Percentiles rank a stretch among this genome's conserved stretches.
These are phyloP conservation scores for Sitta carolinensis DNA, from an alignment of 2,797 vertebrate genomes.

Conservation along the genomic window DNA sequence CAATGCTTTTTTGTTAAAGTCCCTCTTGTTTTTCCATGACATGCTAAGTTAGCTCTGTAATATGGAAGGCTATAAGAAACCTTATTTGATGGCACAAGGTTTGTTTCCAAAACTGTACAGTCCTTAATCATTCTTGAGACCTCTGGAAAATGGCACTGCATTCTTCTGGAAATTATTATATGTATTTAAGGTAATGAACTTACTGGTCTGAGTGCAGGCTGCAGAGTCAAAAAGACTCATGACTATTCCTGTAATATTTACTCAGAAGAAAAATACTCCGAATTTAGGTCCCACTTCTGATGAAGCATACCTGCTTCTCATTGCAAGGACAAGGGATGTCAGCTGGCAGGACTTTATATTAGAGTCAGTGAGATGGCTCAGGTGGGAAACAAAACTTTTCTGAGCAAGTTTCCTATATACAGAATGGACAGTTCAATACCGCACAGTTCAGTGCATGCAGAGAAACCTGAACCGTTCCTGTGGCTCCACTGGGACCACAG, in stretches of 20 bases:
- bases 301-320: neutral
- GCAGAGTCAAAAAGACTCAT: neutral
- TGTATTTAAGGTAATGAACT: neutral
- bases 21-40: constrained; percentile 12
- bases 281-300: neutral
- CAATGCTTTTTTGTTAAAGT: constrained; percentile 4
- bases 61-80: neutral
- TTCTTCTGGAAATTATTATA: neutral
- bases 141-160: neutral
- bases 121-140: neutral
- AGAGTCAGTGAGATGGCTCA: neutral
- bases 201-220: neutral
- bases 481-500: neutral
- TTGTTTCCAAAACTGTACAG: neutral
- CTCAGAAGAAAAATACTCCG: neutral
- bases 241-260: neutral
- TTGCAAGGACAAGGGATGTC: neutral
- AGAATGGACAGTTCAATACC: neutral
- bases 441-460: neutral
- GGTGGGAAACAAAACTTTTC: neutral
- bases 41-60: neutral
- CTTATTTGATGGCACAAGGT: neutral
- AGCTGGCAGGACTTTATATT: neutral
- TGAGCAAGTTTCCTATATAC: neutral
- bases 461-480: neutral